A percentile compares a stretch with the other conserved stretches of the same genome.
These are phyloP conservation scores for Palythoa heliodiscus DNA, from an alignment of 92 coral and sea anemone genomes.

Conservation along the genomic window DNA sequence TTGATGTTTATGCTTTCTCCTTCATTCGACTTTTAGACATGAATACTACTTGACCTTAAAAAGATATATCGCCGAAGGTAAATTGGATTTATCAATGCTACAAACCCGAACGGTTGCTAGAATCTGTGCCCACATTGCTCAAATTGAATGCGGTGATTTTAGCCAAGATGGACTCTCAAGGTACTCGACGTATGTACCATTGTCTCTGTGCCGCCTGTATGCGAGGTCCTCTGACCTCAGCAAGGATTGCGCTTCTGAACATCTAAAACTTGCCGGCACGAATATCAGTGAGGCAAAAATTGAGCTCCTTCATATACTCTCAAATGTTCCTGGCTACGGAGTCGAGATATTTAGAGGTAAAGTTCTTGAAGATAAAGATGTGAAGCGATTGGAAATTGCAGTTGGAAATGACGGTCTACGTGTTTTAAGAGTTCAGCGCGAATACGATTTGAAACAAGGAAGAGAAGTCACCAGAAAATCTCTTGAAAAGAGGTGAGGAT, in stretches of 20 bases:
- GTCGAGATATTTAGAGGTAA: conserved; percentile 90
- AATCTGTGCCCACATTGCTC: conserved; percentile 88
- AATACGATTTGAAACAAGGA: conserved; percentile 84
- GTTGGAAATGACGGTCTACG: conserved; percentile 91
- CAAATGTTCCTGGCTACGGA: conserved; percentile 90
- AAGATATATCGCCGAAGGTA: conserved; percentile 78
- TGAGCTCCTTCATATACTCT: conserved; percentile 78
- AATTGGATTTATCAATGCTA: conserved; percentile 81
- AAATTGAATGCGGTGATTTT: conserved; percentile 87
- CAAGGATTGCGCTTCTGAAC: conserved; percentile 92
- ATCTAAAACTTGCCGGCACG: conserved; percentile 72
- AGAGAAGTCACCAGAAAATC: conserved; percentile 82
- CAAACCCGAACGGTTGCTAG: conserved; percentile 90
- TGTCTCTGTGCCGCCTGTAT: conserved; percentile 70
- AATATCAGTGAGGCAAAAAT: conserved; percentile 78
- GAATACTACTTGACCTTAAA: conserved; percentile 90
- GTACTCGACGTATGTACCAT: conserved; percentile 79
- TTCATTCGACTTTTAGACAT: conserved; percentile 65
- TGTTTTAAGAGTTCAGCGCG: conserved; percentile 84
- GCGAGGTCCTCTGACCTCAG: conserved; percentile 88
- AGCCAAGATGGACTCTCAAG: conserved; percentile 82
- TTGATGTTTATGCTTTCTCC: neutral
- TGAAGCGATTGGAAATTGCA: conserved; percentile 85
- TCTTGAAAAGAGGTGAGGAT: conserved; percentile 85
- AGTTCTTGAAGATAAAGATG: conserved; percentile 70